phyloP scores from a whole-genome alignment of 35 echinoderm and acorn worm species.

The Lytechinus variegatus region DNA sequence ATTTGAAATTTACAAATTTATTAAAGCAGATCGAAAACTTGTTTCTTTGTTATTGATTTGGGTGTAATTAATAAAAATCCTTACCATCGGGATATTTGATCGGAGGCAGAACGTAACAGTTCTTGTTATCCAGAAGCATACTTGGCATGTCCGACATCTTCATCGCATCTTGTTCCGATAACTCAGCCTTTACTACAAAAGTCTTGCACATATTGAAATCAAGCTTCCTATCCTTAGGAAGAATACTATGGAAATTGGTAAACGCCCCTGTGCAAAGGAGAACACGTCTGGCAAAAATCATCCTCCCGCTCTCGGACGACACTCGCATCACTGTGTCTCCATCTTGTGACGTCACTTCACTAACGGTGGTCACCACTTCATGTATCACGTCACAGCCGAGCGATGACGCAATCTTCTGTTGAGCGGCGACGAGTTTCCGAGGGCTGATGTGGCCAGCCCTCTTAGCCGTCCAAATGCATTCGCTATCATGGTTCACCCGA shows the following conservation, averaged over 20 bases:
- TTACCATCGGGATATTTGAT: slow-evolving; percentile 41
- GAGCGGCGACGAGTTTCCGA: background rate
- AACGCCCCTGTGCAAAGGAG: slow-evolving; percentile 36
- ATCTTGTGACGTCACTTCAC: background rate
- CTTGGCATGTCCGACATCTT: background rate
- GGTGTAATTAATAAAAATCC: background rate
- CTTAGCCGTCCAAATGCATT: slow-evolving; percentile 4
- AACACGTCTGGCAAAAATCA: background rate
- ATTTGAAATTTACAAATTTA: too few species aligned
- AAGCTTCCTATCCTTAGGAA: slow-evolving; percentile 25
- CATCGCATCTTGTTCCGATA: background rate
- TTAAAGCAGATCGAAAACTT: too few species aligned
- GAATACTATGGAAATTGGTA: slow-evolving; percentile 27
- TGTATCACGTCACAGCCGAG: slow-evolving; percentile 28
- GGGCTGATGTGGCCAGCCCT: slow-evolving; percentile 34
- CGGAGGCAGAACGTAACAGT: slow-evolving; percentile 30
- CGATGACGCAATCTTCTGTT: background rate
- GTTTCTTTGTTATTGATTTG: too few species aligned
- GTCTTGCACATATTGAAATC: background rate
- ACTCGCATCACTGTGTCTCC: background rate
- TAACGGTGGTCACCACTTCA: background rate
- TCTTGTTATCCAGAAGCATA: background rate
- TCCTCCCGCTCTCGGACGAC: background rate
- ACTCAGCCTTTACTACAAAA: background rate
- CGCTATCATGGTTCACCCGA: background rate